Evolutionary conservation across 2,888 invertebrate genomes (phyloP), one percentile per base, ranked within the genome.

Genomic region (Sesia bembeciformis): DNA sequence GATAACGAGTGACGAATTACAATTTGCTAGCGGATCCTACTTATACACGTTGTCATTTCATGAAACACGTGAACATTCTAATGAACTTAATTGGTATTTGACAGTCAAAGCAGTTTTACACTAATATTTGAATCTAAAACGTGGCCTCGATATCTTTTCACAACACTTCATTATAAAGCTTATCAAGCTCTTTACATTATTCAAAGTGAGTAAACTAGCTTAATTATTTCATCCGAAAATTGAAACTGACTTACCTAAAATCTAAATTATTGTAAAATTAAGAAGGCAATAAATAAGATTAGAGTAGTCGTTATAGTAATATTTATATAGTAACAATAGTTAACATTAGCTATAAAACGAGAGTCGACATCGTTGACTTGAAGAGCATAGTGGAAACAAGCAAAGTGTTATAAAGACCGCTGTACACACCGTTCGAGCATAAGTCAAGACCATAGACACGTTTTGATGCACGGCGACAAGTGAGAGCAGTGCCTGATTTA

Each of bases 111-210:
- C 78, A 69, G 68, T 69, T 65, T 67, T 67, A 64, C 78, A 84
- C 83, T 23, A 23, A 76, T 74, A 64, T 75, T 78, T 72, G 78
- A 76, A 72, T 80, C 77, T 84, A 82, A 78, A 58, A 67, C 67
- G 77, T 87, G 88, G 88, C 87, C 86, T 84, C 85, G 84, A 77
- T 85, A 87, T 88, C 84, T 85, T 84, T 88, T 88, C 88, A 89
- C 89, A 89, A 88, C 88, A 81, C 89, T 86, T 82, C 78, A 76
- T 81, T 78, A 87, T 89, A 89, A 89, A 89, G 89, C 88, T 87
- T 71, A 74, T 82, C 78, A 89, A 89, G 89, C 89, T 89, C 89
- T 78, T 89, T 84, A 87, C 78, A 84, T 84, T 84, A 84, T 72
- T 78, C 66, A 76, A 72, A 52, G 38, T 50, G 39, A 39, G 4